Evolutionary conservation across 2,113 vertebrate genomes (phyloP).

Genomic region (Herpetotheres cachinnans): DNA sequence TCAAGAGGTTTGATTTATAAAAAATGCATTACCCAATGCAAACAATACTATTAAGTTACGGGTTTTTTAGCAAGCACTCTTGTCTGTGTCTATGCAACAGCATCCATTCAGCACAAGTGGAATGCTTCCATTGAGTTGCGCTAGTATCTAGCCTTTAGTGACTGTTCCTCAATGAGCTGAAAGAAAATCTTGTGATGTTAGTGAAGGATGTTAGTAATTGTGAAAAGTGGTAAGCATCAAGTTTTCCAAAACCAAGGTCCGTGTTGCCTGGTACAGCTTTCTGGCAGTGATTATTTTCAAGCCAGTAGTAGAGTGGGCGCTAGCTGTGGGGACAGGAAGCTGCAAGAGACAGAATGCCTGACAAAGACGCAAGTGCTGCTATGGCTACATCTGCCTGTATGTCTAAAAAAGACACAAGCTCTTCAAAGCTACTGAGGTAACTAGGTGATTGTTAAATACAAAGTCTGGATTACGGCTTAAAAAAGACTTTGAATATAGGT

Average conservation of each 20-base stretch:
- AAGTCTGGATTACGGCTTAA: not conserved
- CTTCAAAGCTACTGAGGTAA: not conserved
- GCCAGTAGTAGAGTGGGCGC: not conserved
- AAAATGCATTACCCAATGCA: not conserved
- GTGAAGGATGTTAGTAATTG: not conserved
- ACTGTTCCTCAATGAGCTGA: not conserved
- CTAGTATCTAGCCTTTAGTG: not conserved
- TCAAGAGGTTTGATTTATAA: not conserved
- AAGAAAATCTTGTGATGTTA: not conserved
- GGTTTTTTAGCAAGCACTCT: not conserved
- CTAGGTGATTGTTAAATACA: no score
- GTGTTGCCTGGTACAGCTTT: not conserved
- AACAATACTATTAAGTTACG: not conserved
- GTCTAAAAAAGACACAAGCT: not conserved
- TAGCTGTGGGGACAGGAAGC: not conserved
- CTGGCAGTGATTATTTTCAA: not conserved
- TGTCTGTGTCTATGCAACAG: not conserved
- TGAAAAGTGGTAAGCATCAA: not conserved
- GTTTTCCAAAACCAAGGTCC: not conserved
- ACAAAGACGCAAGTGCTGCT: not conserved
- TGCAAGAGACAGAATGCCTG: not conserved
- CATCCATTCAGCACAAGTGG: not conserved
- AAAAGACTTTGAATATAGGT: not conserved
- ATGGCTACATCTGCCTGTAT: not conserved
- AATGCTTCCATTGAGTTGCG: not conserved